Base-by-base conservation (phyloP, 2,797 vertebrate species). In the Scolopax bukidnonensis region DNA sequence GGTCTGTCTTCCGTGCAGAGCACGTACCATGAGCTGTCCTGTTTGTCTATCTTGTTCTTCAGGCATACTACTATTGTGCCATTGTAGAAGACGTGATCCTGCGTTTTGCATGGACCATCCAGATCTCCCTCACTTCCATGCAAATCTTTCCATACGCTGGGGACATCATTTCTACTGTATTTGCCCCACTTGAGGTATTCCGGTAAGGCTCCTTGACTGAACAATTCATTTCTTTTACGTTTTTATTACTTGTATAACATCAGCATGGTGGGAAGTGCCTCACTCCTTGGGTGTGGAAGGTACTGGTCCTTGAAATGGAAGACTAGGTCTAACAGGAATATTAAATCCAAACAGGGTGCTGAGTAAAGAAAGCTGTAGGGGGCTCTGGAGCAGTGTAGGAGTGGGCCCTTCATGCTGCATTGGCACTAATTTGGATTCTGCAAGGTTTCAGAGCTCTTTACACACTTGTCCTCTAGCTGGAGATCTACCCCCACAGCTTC, bases 51-150 rank as follows among this genome's bases (percentile, higher is more conserved):
- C 43, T 93, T 54, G 21, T 92, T 89, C 84, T 76, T 47, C 96
- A 99, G 99, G 99, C 99, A 11, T 99, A 99, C 96, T 99, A 99
- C 97, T 99, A 99, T 94, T 99, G 99, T 97, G 99, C 99, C 97
- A 99, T 99, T 93, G 97, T 99, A 80, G 99, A 99, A 92, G 99
- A 99, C 5, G 98, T 99, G 87, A 98, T 99, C 90, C 86, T 99
- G 91, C 98, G 99, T 43, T 99, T 99, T 77, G 98, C 99, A 3
- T 99, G 99, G 99, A 99, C 99, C 88, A 97, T 99, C 93, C 99
- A 99, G 36, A 96, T 99, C 86, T 98, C 99, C 25, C 95, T 99
- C 88, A 98, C 98, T 74, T 97, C 98, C 32, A 89, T 98, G 79
- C 94, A 97, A 8, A 60, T 84, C 14, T 88, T 97, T 8, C 89